These are phyloP conservation scores for Coreoperca whiteheadi DNA, from an alignment of 2,113 vertebrate genomes.

Conservation along the genomic window DNA sequence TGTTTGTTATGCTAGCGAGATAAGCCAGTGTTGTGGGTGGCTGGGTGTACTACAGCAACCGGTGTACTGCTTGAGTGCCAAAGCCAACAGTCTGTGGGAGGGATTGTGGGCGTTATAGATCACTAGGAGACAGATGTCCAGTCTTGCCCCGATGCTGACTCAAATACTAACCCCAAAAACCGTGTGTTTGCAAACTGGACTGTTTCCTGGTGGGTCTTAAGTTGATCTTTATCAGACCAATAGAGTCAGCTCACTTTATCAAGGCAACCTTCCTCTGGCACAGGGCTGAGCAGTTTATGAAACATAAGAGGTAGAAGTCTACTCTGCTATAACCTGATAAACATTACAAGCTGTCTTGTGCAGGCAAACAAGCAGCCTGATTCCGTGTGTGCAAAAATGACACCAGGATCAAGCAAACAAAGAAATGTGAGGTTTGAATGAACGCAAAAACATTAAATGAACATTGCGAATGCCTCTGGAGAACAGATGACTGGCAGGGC, in stretches of 20 bases:
- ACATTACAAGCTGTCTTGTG: conserved; percentile 58
- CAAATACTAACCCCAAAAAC: conserved; percentile 59
- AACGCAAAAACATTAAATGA: conserved; percentile 46
- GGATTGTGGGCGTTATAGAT: conserved; percentile 73
- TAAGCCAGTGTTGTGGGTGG: conserved; percentile 75
- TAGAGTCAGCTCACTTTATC: conserved; percentile 37
- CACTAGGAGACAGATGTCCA: conserved; percentile 77
- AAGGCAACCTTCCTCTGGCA: conserved; percentile 19
- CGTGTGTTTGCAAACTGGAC: conserved; percentile 64
- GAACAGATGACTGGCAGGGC: conserved; percentile 69
- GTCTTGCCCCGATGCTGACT: conserved; percentile 69
- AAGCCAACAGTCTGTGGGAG: conserved; percentile 75
- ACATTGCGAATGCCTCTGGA: conserved; percentile 62
- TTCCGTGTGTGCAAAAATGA: conserved; percentile 27
- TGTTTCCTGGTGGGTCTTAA: conserved; percentile 63
- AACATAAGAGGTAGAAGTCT: conserved; percentile 46
- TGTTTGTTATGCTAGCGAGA: conserved; percentile 75
- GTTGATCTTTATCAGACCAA: conserved; percentile 61
- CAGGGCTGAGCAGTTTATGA: conserved; percentile 39
- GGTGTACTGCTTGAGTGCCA: conserved; percentile 63
- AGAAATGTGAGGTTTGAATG: conserved; percentile 49
- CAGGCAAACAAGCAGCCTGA: conserved; percentile 38
- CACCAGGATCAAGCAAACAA: conserved; percentile 41
- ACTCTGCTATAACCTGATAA: conserved; percentile 50
- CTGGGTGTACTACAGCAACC: conserved; percentile 67